Evolutionary conservation across 2,797 vertebrate species (phyloP), one percentile per base, ranked within the genome.

Genomic region (Varecia variegata): DNA sequence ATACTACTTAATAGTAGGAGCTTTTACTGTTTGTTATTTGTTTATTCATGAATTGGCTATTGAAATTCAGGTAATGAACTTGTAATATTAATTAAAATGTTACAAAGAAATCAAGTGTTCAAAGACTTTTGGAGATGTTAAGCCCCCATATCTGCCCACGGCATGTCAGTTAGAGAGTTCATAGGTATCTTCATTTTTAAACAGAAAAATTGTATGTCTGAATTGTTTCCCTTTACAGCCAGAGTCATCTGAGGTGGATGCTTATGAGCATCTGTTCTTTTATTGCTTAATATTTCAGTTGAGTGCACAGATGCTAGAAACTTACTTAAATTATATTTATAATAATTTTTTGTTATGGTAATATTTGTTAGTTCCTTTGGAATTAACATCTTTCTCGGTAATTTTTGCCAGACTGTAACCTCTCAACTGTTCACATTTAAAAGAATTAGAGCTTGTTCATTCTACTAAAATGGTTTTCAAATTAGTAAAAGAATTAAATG

Each of bases 1-100:
- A 81, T 84, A 80, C 52, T 71, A 76, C 40, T 87, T 92, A 95
- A 95, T 92, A 95, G 35, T 85, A 40, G 25, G 77, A 84, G 50
- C 52, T 94, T 97, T 97, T 96, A 84, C 40, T 95, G 3, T 73
- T 91, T 95, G 54, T 90, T 85, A 84, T 52, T 95, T 96, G 68
- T 71, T 96, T 88, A 83, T 93, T 96, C 67, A 91, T 93, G 54
- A 90, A 13, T 77, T 93, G 23, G 14, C 67, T 82, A 93, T 65
- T 96, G 82, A 97, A 80, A 92, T 96, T 96, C 3, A 4, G 62
- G 50, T 83, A 86, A 74, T 93, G 43, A 96, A 93, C 43, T 93
- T 94, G 14, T 81, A 35, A 7, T 74, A 30, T 77, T 96, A 96
- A 91, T 79, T 96, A 81, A 96, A 97, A 80, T 86, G 45, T 96